Evolutionary conservation across 1,140 invertebrate genomes (phyloP).

Genomic region (Watersipora subatra): DNA sequence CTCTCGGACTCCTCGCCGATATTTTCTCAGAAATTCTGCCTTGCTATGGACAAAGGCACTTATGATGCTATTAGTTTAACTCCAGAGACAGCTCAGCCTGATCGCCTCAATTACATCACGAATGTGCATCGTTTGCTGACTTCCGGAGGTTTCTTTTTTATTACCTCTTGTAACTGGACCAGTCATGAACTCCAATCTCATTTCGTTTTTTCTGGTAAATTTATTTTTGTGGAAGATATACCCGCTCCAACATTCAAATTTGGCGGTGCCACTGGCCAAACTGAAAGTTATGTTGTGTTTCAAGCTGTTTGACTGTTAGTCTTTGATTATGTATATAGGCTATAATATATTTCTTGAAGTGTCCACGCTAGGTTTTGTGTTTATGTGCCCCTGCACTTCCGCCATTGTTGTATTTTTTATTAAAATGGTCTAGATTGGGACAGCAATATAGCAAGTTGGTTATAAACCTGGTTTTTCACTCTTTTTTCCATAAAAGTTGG

Average conservation of each 20-base stretch:
- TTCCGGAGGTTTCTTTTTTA: slow-evolving; percentile 56
- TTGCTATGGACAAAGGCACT: slow-evolving; percentile 72
- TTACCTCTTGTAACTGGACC: slow-evolving; percentile 92
- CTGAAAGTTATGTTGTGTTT: background rate
- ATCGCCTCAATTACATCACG: slow-evolving; percentile 53
- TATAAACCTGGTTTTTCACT: too few relatives aligned
- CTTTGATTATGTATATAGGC: too few relatives aligned
- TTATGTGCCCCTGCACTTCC: too few relatives aligned
- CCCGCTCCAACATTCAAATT: background rate
- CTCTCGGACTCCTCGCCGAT: slow-evolving; percentile 8
- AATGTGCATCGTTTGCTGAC: slow-evolving; percentile 50
- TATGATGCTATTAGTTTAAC: slow-evolving; percentile 78
- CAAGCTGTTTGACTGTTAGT: background rate
- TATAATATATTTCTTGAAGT: too few relatives aligned
- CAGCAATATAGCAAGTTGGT: too few relatives aligned
- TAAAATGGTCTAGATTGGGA: too few relatives aligned
- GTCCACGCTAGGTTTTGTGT: too few relatives aligned
- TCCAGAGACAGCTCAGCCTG: slow-evolving; percentile 51
- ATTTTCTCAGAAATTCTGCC: slow-evolving; percentile 18
- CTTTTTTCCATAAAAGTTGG: too few relatives aligned
- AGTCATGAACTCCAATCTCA: slow-evolving; percentile 61
- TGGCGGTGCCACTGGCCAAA: background rate
- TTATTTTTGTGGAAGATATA: background rate
- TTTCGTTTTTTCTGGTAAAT: slow-evolving; percentile 41
- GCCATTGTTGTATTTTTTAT: too few relatives aligned